Evolutionary conservation across 2,888 invertebrate genomes (phyloP).

Genomic region (Perdita meconis): DNA sequence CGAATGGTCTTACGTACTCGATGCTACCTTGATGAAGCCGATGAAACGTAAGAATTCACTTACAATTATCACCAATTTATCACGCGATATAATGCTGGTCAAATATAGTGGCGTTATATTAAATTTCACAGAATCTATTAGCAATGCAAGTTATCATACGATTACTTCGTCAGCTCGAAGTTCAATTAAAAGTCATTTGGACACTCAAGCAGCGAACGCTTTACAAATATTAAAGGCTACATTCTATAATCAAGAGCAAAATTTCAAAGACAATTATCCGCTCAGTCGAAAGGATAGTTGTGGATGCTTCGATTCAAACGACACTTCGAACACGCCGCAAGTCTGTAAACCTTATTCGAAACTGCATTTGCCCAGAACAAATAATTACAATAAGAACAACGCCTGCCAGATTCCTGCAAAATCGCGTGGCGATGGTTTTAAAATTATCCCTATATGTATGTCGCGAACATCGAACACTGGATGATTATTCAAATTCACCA

Average conservation of each 20-base stretch:
- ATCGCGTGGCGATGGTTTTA: slow-evolving; percentile 39
- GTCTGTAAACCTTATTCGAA: slow-evolving; percentile 16
- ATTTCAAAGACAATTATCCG: not conserved
- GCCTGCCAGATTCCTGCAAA: slow-evolving; percentile 3
- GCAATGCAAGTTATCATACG: slow-evolving; percentile 23
- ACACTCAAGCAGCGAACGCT: slow-evolving; percentile 48
- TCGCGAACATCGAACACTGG: slow-evolving; percentile 21
- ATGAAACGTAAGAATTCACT: slow-evolving; percentile 46
- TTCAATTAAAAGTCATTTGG: slow-evolving; percentile 11
- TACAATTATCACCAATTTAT: not conserved
- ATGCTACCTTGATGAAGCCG: slow-evolving; percentile 52
- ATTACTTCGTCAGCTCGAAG: not conserved
- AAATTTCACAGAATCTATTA: slow-evolving; percentile 34
- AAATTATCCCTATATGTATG: slow-evolving; percentile 29
- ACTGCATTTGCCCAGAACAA: slow-evolving; percentile 4
- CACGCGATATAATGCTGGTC: not conserved
- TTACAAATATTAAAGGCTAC: slow-evolving; percentile 66
- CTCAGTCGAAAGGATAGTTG: not conserved
- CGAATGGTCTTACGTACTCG: slow-evolving; percentile 58
- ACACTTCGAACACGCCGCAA: not conserved
- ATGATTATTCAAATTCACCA: not conserved
- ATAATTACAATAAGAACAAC: not conserved
- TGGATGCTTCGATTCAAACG: slow-evolving; percentile 2
- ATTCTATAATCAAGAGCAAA: slow-evolving; percentile 61
- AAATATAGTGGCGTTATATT: not conserved